phyloP scores from a whole-genome alignment of 2,797 vertebrate genomes.

The Tolypeutes matacus region DNA sequence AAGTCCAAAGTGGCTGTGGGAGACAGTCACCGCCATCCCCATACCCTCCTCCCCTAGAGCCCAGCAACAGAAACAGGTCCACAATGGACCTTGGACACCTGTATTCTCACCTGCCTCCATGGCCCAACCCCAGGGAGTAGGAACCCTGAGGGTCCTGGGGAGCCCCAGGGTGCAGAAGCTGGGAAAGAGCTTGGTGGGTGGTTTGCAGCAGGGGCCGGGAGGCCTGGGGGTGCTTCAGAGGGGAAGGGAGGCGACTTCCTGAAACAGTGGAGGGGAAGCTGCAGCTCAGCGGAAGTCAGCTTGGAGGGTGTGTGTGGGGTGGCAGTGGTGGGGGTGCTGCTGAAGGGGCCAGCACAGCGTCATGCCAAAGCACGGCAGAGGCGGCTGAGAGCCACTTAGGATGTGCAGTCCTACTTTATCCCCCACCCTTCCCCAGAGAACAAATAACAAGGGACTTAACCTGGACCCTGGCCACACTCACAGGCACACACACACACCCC shows the following conservation, averaged over 20 bases:
- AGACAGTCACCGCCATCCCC: neutral
- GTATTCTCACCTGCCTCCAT: slow-evolving; percentile 83
- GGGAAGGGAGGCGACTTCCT: slow-evolving; percentile 88
- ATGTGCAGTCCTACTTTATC: neutral
- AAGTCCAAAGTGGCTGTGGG: neutral
- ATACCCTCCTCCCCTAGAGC: neutral
- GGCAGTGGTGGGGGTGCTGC: neutral
- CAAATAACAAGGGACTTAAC: neutral
- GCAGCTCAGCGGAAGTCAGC: slow-evolving; percentile 75
- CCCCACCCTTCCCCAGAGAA: neutral
- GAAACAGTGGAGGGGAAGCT: slow-evolving; percentile 84
- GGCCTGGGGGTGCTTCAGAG: slow-evolving; percentile 51
- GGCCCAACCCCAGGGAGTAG: slow-evolving; percentile 65
- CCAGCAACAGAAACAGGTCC: neutral
- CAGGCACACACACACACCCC: neutral
- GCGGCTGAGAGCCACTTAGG: neutral
- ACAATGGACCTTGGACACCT: neutral
- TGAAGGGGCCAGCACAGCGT: slow-evolving; percentile 15
- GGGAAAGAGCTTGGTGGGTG: slow-evolving; percentile 58
- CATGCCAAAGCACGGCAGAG: neutral
- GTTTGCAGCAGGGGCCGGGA: slow-evolving; percentile 16
- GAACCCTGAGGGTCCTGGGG: slow-evolving; percentile 52
- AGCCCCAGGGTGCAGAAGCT: slow-evolving; percentile 61
- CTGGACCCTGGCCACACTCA: slow-evolving; percentile 20
- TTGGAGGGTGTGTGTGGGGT: slow-evolving; percentile 47